Base-by-base conservation (phyloP, 2,888 invertebrate species). In the Oxytorus armatus region DNA sequence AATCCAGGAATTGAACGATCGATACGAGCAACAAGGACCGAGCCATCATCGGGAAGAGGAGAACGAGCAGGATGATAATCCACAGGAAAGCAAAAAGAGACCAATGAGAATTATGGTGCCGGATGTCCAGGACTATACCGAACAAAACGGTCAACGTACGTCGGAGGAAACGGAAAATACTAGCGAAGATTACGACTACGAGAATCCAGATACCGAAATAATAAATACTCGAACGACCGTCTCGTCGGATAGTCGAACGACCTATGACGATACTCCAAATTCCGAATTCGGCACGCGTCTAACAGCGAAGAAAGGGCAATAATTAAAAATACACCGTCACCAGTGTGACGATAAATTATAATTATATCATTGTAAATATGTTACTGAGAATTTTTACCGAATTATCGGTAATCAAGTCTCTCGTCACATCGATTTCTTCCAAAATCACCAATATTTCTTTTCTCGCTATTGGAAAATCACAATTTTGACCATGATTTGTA, bases 81-180 rank as follows among this genome's bases (percentile, higher is more conserved):
- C 70, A 29, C 82, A 92, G 2, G 78, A 63, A n/a, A 16, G 0
- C 3, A 80, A 68, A 7, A 90, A 91, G 68, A 89, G 90, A 25
- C 92, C 93, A 0, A 81, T 93, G 59, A 91, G 93, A 79, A 93
- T 93, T 79, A 92, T 93, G 85, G 92, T 93, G 11, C 93, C 93
- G 0, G 93, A 93, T 51, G 82, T 85, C 0, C 92, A 92, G 14
- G 92, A 92, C 29, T 85, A 92, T 85, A 81, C 85, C 49, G 91
- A 90, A 14, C 86, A 89, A 3, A 89, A 90, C 66, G 89, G 91
- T 47, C 77, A 86, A 25, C 86, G 86, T 0, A 85, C 85, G 4
- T 75, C 86, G 1, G 85, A 82, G 7, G 81, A 55, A 61, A 84
- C 80, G 10, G 84, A 80, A 39, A 81, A 79, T 39, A 55, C 83